Evolutionary conservation across 1,140 invertebrate genomes (phyloP).

Genomic region (Phortica variegata): DNA sequence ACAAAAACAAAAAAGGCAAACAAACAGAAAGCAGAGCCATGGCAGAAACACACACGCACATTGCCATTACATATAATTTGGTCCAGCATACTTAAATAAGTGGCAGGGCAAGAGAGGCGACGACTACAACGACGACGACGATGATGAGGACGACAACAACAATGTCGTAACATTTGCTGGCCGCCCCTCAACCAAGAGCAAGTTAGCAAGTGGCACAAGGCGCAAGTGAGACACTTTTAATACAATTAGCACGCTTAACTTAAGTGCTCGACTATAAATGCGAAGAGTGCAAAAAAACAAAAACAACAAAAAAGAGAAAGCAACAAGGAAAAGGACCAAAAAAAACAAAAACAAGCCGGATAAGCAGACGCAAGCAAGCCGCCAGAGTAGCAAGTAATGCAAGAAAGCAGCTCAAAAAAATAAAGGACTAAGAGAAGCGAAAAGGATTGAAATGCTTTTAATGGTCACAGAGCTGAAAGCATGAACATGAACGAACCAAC

Average conservation of each 20-base stretch:
- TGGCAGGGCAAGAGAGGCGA: no score
- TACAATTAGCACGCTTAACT: constrained; percentile 50
- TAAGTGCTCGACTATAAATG: constrained; percentile 38
- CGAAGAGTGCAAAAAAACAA: constrained; percentile 8
- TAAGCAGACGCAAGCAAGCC: no score
- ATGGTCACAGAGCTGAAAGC: neutral
- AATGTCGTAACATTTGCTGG: no score
- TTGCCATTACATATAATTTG: neutral
- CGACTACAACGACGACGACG: neutral
- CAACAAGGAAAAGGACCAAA: neutral
- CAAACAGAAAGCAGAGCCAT: constrained; percentile 26
- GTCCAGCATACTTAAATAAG: no score
- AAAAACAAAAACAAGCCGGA: constrained; percentile 1
- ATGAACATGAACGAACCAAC: neutral
- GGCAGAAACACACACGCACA: constrained; percentile 4
- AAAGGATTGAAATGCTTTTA: constrained; percentile 33
- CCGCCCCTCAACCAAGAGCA: no score
- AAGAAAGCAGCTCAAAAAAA: no score
- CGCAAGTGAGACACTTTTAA: constrained; percentile 43
- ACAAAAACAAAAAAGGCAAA: constrained; percentile 29
- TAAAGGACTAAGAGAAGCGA: no score
- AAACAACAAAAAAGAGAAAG: neutral
- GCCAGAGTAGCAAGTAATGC: no score
- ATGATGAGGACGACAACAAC: no score
- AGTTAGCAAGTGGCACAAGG: constrained; percentile 6